Conservation (phyloP, 2,888 invertebrate species). For the Himalopsyche anomala region DNA sequence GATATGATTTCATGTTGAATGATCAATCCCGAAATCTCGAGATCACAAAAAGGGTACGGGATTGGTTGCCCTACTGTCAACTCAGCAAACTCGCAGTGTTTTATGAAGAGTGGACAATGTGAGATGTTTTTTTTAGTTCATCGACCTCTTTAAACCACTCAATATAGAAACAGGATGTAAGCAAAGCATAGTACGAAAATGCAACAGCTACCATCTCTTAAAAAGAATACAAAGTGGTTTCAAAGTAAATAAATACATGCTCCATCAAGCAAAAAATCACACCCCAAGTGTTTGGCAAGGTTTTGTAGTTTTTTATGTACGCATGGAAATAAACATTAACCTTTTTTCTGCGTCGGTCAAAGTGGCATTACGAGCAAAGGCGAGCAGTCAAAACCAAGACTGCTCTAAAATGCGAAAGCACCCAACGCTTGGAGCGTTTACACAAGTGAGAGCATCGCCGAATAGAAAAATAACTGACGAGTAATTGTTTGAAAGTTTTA, state of each 20-base stretch:
- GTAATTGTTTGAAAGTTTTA: no score
- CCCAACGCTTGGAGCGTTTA: not conserved
- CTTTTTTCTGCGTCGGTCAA: conserved; percentile 27
- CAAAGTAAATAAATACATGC: conserved; percentile 4
- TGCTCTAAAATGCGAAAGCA: conserved; percentile 4
- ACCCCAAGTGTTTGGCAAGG: conserved; percentile 2
- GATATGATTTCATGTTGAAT: no score
- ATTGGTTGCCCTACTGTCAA: no score
- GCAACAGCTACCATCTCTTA: not conserved
- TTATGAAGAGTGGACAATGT: no score
- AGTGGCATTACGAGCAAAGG: conserved; percentile 11
- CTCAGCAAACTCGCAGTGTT: no score
- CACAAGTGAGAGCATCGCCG: not conserved
- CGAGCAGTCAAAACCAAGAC: conserved; percentile 14
- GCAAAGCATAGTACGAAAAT: no score
- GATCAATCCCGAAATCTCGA: no score
- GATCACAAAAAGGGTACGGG: no score
- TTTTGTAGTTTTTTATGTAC: conserved; percentile 27
- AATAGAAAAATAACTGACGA: not conserved
- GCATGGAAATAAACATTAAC: conserved; percentile 22
- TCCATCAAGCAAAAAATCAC: conserved; percentile 16
- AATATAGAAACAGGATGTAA: no score
- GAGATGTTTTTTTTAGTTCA: no score
- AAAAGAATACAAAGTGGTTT: not conserved
- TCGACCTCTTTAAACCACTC: no score